Evolutionary conservation across 2,797 vertebrate genomes (phyloP).

Genomic region (Eulemur mongoz): DNA sequence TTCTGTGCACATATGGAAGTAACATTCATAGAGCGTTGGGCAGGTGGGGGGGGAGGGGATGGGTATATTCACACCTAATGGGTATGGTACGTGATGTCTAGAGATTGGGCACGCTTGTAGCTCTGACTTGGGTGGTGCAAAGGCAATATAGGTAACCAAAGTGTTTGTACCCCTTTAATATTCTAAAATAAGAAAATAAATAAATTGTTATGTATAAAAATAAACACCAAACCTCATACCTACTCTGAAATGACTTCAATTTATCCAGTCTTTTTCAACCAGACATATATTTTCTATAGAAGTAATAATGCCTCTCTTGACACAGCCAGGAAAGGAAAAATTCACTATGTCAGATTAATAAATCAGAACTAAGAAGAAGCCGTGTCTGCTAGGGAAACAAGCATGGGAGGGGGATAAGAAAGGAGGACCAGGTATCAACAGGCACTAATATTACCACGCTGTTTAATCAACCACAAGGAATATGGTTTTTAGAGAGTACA

Average conservation of each 20-base stretch:
- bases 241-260: constrained; percentile 9
- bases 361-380: not conserved
- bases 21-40: fast-evolving
- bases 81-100: too few species aligned
- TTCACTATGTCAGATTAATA: not conserved
- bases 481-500: not conserved
- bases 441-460: too few species aligned
- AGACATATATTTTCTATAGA: not conserved
- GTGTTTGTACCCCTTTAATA: too few species aligned
- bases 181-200: too few species aligned
- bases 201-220: too few species aligned
- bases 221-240: not conserved
- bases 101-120: too few species aligned
- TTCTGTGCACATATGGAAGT: too few species aligned
- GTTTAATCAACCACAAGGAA: not conserved
- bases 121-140: too few species aligned
- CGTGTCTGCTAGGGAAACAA: not conserved
- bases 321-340: not conserved
- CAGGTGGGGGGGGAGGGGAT: too few species aligned
- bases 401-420: not conserved
- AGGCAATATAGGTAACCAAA: too few species aligned
- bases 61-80: too few species aligned
- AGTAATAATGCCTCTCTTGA: not conserved
- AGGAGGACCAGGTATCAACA: not conserved
- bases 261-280: not conserved